These are phyloP conservation scores for Pogonophryne albipinna DNA, from an alignment of 2,797 vertebrate species.

Conservation along the genomic window DNA sequence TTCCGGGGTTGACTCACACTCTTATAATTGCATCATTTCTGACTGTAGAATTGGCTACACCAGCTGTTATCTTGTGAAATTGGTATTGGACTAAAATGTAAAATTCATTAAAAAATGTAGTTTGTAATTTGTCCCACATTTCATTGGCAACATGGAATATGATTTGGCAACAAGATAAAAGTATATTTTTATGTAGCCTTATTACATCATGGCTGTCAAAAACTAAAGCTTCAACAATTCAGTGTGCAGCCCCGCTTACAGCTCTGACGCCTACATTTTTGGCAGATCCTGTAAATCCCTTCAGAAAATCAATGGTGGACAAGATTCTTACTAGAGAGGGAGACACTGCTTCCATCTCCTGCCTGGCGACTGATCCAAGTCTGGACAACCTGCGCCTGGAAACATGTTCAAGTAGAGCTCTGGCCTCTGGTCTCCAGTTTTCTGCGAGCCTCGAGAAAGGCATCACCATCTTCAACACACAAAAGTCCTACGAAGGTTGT, in stretches of 20 bases:
- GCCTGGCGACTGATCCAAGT: slow-evolving; percentile 91
- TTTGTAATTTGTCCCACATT: neutral
- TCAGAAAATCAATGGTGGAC: slow-evolving; percentile 85
- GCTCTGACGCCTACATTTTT: slow-evolving; percentile 58
- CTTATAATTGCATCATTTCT: neutral
- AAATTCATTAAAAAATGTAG: too few species aligned
- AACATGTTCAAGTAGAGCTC: slow-evolving; percentile 79
- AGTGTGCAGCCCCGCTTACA: slow-evolving; percentile 13
- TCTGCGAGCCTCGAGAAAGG: slow-evolving; percentile 88
- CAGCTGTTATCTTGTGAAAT: neutral
- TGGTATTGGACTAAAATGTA: neutral
- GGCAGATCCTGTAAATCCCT: slow-evolving; percentile 91
- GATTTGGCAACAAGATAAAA: slow-evolving; percentile 7
- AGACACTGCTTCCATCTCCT: slow-evolving; percentile 85
- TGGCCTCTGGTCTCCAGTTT: slow-evolving; percentile 85
- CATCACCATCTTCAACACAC: slow-evolving; percentile 85
- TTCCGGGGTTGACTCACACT: too few species aligned
- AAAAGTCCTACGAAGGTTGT: slow-evolving; percentile 88
- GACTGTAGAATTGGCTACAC: neutral
- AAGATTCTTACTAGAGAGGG: slow-evolving; percentile 86
- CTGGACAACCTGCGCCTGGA: slow-evolving; percentile 86
- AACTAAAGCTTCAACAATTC: slow-evolving; percentile 23
- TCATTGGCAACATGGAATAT: neutral
- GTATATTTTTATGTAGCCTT: neutral
- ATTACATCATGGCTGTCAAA: slow-evolving; percentile 13